These are phyloP conservation scores for Acleris sparsana DNA, from an alignment of 2,888 invertebrate species.

Conservation along the genomic window DNA sequence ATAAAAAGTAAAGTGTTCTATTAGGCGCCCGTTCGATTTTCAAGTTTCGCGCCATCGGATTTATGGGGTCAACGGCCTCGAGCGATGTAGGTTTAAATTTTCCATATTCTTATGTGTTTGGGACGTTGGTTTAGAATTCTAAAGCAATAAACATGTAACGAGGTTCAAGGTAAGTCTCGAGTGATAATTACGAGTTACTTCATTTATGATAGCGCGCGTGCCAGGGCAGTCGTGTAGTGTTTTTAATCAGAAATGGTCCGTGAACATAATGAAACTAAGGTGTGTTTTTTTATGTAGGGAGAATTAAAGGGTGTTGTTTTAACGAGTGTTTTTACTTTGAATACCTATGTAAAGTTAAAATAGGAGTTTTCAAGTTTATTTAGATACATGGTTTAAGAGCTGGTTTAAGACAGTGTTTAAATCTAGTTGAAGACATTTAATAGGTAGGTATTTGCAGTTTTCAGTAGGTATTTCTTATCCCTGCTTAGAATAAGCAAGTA, in stretches of 20 bases:
- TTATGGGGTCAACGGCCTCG: slow-evolving; percentile 65
- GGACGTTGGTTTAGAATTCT: slow-evolving; percentile 12
- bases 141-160: slow-evolving; percentile 14
- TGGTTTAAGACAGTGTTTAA: too few species aligned
- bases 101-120: slow-evolving; percentile 4
- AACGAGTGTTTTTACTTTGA: too few species aligned
- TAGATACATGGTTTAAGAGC: too few species aligned
- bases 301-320: too few species aligned
- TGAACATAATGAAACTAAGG: slow-evolving; percentile 53
- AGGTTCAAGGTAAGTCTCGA: slow-evolving; percentile 35
- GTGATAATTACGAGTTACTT: slow-evolving; percentile 4
- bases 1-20: neutral
- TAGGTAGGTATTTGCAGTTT: too few species aligned
- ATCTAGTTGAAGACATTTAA: too few species aligned
- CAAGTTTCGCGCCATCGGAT: slow-evolving; percentile 49
- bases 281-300: slow-evolving; percentile 2
- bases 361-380: too few species aligned
- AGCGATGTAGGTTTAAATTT: slow-evolving; percentile 53
- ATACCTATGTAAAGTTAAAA: too few species aligned
- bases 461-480: too few species aligned
- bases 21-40: slow-evolving; percentile 14
- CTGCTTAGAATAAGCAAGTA: too few species aligned
- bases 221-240: slow-evolving; percentile 37
- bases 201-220: slow-evolving; percentile 31
- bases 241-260: slow-evolving; percentile 45